Conservation (phyloP, 2,888 invertebrate genomes). For the Blastobasis lacticolella region DNA sequence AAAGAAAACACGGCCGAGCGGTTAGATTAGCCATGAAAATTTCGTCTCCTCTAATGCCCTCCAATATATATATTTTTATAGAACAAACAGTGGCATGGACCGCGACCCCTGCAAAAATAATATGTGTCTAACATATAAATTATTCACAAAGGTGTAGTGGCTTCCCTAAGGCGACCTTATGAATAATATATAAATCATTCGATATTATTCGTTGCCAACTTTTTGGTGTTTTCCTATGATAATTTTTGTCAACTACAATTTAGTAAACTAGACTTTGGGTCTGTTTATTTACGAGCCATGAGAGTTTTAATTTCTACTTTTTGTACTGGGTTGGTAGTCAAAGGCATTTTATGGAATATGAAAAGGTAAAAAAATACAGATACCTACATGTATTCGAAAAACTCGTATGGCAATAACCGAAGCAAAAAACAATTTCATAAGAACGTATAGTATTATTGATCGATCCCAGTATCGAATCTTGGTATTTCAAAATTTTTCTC, state of each 20-base stretch:
- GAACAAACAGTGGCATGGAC: constrained; percentile 45
- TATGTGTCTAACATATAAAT: constrained; percentile 57
- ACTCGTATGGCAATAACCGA: too few relatives aligned
- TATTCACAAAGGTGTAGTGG: constrained; percentile 65
- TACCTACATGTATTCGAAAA: too few relatives aligned
- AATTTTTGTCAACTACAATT: constrained; percentile 26
- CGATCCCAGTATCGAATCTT: too few relatives aligned
- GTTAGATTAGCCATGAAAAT: constrained; percentile 24
- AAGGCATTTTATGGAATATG: too few relatives aligned
- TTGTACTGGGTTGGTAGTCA: too few relatives aligned
- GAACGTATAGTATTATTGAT: too few relatives aligned
- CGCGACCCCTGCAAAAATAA: constrained; percentile 59
- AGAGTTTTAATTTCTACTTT: too few relatives aligned
- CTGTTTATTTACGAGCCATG: too few relatives aligned
- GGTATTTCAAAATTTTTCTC: too few relatives aligned
- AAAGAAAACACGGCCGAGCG: constrained; percentile 9
- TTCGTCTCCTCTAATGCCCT: constrained; percentile 27
- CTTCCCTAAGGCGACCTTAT: constrained; percentile 44
- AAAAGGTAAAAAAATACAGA: too few relatives aligned
- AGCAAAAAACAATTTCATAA: too few relatives aligned
- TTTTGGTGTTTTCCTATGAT: constrained; percentile 33
- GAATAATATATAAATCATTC: constrained; percentile 65
- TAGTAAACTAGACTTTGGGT: constrained; percentile 6
- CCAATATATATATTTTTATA: constrained; percentile 57
- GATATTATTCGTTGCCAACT: constrained; percentile 48